A percentile compares a stretch with the other conserved stretches of the same genome.
These are phyloP conservation scores for Herpailurus yagouaroundi DNA, from an alignment of 2,113 vertebrate species.

Conservation along the genomic window DNA sequence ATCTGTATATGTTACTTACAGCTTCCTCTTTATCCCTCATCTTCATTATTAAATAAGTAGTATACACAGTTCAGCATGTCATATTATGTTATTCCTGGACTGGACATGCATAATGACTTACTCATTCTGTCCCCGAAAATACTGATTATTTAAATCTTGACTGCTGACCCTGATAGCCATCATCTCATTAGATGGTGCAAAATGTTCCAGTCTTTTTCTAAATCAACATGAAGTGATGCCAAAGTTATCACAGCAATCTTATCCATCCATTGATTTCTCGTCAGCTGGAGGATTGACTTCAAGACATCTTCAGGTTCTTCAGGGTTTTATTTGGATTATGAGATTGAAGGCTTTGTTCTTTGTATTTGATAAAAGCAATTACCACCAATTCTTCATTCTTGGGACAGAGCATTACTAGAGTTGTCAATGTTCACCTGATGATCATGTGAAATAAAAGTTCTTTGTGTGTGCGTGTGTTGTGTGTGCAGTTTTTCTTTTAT, in stretches of 20 bases:
- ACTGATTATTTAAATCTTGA: constrained; percentile 79
- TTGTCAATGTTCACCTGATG: constrained; percentile 53
- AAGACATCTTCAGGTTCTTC: constrained; percentile 72
- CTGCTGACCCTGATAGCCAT: constrained; percentile 66
- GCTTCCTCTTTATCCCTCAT: background rate
- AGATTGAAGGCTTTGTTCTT: constrained; percentile 74
- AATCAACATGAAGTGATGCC: constrained; percentile 76
- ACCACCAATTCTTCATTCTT: background rate
- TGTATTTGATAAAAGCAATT: constrained; percentile 68
- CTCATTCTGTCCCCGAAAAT: constrained; percentile 74
- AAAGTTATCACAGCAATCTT: constrained; percentile 64
- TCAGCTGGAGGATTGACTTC: constrained; percentile 76
- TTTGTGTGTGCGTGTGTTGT: background rate
- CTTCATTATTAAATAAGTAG: background rate
- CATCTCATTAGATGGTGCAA: constrained; percentile 70
- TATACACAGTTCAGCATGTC: background rate
- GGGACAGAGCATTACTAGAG: background rate
- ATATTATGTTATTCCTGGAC: constrained; percentile 75
- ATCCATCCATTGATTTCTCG: constrained; percentile 70
- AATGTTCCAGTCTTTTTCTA: constrained; percentile 74
- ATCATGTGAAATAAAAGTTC: background rate
- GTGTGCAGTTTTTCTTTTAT: background rate
- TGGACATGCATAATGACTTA: constrained; percentile 72
- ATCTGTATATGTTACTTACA: background rate
- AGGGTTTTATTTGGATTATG: constrained; percentile 72